phyloP scores from a whole-genome alignment of 2,888 invertebrate species.

The Lottia gigantea region DNA sequence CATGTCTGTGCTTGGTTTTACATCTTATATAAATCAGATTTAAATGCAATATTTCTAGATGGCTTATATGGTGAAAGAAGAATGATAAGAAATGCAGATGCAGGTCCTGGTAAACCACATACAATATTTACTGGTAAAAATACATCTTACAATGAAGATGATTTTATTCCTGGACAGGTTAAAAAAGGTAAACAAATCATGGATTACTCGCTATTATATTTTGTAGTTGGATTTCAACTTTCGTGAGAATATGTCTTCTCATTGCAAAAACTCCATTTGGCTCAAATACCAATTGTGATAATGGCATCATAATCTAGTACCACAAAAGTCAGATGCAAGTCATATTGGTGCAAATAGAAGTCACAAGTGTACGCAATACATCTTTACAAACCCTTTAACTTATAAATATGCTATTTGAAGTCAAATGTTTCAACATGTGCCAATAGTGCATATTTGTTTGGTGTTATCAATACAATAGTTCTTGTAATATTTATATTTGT shows the following conservation, averaged over 20 bases:
- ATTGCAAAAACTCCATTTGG: too few species aligned
- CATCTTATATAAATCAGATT: not conserved
- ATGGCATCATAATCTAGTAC: too few species aligned
- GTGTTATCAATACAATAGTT: too few species aligned
- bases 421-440: not conserved
- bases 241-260: too few species aligned
- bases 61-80: constrained; percentile 67
- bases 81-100: constrained; percentile 78
- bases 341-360: too few species aligned
- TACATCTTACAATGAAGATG: constrained; percentile 72
- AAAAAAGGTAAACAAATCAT: constrained; percentile 84
- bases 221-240: too few species aligned
- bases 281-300: too few species aligned
- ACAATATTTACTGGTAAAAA: constrained; percentile 77
- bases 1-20: not conserved
- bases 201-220: too few species aligned
- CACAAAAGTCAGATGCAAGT: too few species aligned
- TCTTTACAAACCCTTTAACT: too few species aligned
- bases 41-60: constrained; percentile 37
- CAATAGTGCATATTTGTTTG: not conserved
- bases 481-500: not conserved
- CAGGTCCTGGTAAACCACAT: constrained; percentile 68
- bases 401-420: too few species aligned
- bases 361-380: too few species aligned
- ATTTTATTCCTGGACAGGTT: constrained; percentile 83